Evolutionary conservation across 2,797 vertebrate species (phyloP).

Genomic region (Rhynchotus rufescens): DNA sequence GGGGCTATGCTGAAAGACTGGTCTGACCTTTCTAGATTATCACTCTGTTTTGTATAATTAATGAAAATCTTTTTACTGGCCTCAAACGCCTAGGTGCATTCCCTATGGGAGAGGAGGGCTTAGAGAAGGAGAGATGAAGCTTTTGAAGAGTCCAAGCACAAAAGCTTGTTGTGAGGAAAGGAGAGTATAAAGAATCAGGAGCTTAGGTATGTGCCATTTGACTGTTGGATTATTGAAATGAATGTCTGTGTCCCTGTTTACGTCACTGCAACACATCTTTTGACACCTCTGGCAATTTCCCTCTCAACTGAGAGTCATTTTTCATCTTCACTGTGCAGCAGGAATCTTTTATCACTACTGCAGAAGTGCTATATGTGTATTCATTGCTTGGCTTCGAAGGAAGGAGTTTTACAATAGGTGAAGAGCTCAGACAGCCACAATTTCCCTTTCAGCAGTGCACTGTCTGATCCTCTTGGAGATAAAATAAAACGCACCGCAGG

Average conservation of each 20-base stretch:
- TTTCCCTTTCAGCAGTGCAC: conserved; percentile 36
- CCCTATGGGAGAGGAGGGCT: not conserved
- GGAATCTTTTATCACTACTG: not conserved
- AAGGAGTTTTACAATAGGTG: not conserved
- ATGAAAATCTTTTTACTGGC: not conserved
- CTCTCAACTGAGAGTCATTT: conserved; percentile 38
- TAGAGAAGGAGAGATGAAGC: not conserved
- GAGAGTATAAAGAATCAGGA: not conserved
- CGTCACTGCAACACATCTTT: conserved; percentile 50
- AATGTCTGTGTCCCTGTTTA: conserved; percentile 40
- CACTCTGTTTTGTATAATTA: conserved; percentile 43
- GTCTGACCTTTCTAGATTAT: conserved; percentile 30
- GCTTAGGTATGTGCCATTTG: conserved; percentile 21
- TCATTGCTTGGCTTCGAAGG: conserved; percentile 3
- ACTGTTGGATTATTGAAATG: conserved; percentile 60
- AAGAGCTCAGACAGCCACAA: not conserved
- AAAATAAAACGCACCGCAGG: not conserved
- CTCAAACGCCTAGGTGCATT: not conserved
- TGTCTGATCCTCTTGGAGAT: conserved; percentile 20
- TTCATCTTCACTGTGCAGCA: conserved; percentile 16
- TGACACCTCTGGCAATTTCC: conserved; percentile 62
- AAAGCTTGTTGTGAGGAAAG: not conserved
- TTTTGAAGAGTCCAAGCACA: not conserved
- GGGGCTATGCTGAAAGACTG: conserved; percentile 6
- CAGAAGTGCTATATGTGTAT: not conserved